Conservation (phyloP, 2,888 invertebrate genomes). For the Alcis repandata region DNA sequence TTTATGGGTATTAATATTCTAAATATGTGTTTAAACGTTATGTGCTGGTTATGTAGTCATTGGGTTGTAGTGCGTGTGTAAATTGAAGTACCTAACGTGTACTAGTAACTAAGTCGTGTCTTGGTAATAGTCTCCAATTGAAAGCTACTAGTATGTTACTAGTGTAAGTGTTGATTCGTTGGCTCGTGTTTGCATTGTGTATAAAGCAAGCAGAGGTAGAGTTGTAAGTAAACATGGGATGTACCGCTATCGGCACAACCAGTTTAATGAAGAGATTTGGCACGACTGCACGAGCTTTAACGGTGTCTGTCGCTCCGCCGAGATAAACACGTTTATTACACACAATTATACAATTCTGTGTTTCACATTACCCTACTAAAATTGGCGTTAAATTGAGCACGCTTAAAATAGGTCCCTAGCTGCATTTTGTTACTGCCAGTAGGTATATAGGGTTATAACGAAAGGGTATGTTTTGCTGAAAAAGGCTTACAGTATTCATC, state of each 20-base stretch:
- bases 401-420: background rate
- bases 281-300: slow-evolving; percentile 79
- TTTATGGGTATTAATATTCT: slow-evolving; percentile 42
- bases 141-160: too few species aligned
- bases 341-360: slow-evolving; percentile 43
- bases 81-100: slow-evolving; percentile 33
- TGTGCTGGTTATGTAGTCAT: slow-evolving; percentile 35
- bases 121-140: slow-evolving; percentile 37
- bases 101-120: slow-evolving; percentile 3
- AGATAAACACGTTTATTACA: slow-evolving; percentile 63
- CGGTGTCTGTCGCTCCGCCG: slow-evolving; percentile 65
- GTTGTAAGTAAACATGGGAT: slow-evolving; percentile 66
- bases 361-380: slow-evolving; percentile 35
- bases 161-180: slow-evolving; percentile 55
- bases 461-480: too few species aligned
- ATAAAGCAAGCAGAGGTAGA: slow-evolving; percentile 58
- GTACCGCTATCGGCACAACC: slow-evolving; percentile 74
- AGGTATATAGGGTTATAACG: too few species aligned
- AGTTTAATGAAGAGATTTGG: slow-evolving; percentile 85
- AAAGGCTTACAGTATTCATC: too few species aligned
- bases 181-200: slow-evolving; percentile 59
- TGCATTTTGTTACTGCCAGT: background rate
- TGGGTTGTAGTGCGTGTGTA: slow-evolving; percentile 32
- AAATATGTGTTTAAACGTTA: slow-evolving; percentile 33
- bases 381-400: slow-evolving; percentile 22